Base-by-base conservation (phyloP, 1,140 invertebrate genomes). In the Laupala kohalensis region DNA sequence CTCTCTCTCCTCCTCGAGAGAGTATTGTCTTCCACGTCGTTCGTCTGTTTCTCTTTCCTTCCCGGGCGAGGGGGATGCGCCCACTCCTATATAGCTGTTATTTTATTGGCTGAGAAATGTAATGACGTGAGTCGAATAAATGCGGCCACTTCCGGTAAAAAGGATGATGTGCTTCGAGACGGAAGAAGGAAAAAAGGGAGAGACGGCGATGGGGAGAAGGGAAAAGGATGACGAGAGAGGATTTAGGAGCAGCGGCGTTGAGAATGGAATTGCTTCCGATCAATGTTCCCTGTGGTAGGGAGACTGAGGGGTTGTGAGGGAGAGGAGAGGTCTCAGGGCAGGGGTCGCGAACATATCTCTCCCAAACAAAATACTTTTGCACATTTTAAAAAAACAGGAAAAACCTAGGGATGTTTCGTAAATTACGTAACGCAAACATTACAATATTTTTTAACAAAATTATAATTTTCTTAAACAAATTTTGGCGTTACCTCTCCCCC, bases 61-160 rank as follows among this genome's bases (percentile, higher is more conserved):
- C 30, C 15, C 30, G 30, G 6, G 6, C 30, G 30, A n/a, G n/a
- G n/a, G n/a, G n/a, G n/a, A n/a, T n/a, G 37, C 4, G 37, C 37
- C 37, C 37, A 19, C 37, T n/a, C 37, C 37, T 1, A 53, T 53
- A 53, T 9, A 53, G 37, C 67, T 68, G 67, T 68, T 68, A 68
- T 68, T 68, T 68, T 68, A 68, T 68, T 68, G 67, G 67, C 67
- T 68, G 67, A 68, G 67, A 68, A 68, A 68, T 68, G 67, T 68
- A 68, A 68, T 68, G 67, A 68, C 67, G 67, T 68, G 28, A 23
- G 29, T 23, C 5, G 28, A 68, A 68, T 68, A 68, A 53, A 13
- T 9, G 37, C 37, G 19, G 13, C 24, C 67, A 29, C 28, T 29
- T 68, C 67, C 67, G 67, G 67, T 28, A 13, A 28, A 53, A 53